Evolutionary conservation across 2,797 vertebrate genomes (phyloP).

Genomic region (Dryobates pubescens): DNA sequence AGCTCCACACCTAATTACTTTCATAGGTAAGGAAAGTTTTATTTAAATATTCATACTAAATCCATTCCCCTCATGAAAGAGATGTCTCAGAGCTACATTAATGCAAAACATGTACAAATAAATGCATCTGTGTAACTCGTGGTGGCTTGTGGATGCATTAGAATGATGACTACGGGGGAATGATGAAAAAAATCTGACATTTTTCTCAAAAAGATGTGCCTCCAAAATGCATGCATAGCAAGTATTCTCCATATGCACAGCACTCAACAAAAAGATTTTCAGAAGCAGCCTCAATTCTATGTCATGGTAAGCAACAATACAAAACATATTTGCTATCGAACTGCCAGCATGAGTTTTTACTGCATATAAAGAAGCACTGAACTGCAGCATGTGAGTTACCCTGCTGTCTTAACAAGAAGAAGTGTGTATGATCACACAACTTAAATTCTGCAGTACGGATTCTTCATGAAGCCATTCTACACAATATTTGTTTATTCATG

Average conservation of each 20-base stretch:
- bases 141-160: not conserved
- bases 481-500: not conserved
- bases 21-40: not conserved
- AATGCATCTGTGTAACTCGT: not conserved
- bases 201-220: not conserved
- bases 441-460: slow-evolving; percentile 5
- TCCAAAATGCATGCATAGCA: not conserved
- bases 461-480: not conserved
- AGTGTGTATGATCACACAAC: not conserved
- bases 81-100: not conserved
- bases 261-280: not conserved
- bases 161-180: not conserved
- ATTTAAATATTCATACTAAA: not conserved
- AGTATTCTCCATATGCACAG: not conserved
- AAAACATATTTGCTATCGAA: slow-evolving; percentile 4
- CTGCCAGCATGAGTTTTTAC: slow-evolving; percentile 9
- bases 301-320: slow-evolving; percentile 9
- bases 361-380: slow-evolving; percentile 5
- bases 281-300: not conserved
- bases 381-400: not conserved
- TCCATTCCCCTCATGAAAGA: not conserved
- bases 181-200: not conserved
- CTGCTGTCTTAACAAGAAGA: slow-evolving; percentile 13
- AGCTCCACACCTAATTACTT: slow-evolving; percentile 30
- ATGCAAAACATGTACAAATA: not conserved